Base-by-base conservation (phyloP, 2,888 invertebrate genomes). In the Athalia rosae region DNA sequence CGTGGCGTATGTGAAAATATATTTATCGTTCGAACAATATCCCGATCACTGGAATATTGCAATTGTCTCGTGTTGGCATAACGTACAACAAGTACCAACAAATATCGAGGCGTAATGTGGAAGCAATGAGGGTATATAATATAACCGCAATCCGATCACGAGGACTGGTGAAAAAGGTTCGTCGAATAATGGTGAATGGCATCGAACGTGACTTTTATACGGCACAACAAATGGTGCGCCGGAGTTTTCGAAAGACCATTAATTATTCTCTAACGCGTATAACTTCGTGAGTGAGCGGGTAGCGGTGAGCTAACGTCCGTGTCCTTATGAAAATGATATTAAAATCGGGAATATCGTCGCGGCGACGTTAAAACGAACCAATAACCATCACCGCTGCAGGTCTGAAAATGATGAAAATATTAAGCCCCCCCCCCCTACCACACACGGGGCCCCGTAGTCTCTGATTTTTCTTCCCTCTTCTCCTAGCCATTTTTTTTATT, bases 161-260 rank as follows among this genome's bases (percentile, higher is more conserved):
- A 71, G 58, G 71, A 71, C 56, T 71, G n/a, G 11, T 6, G 50
- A 67, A 67, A 67, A 67, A 50, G 67, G 67, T 53, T 48, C 50
- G 56, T 71, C 71, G 45, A 71, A 58, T 58, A 71, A 71, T 71
- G 45, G 43, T 58, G 41, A 71, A 71, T n/a, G 7, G 28, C 43
- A 45, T 13, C 58, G 71, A 53, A 58, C 71, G 45, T 13, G 56
- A 45, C 58, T 28, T 41, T 2, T 13, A 47, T 8, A 9, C 58
- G 43, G 56, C 43, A 45, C 45, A 58, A 58, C 58, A 45, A 67
- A 67, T 71, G 58, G 11, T 13, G 4, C 4, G 53, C 1, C 3
- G 28, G 67, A 41, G n/a, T 58, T 58, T 71, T 71, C 71, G 71
- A 71, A 71, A 58, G 58, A 71, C 4, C 58, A 71, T 71, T 58